Base-by-base conservation (phyloP, 2,888 invertebrate species). In the Cheilosia vulpina region DNA sequence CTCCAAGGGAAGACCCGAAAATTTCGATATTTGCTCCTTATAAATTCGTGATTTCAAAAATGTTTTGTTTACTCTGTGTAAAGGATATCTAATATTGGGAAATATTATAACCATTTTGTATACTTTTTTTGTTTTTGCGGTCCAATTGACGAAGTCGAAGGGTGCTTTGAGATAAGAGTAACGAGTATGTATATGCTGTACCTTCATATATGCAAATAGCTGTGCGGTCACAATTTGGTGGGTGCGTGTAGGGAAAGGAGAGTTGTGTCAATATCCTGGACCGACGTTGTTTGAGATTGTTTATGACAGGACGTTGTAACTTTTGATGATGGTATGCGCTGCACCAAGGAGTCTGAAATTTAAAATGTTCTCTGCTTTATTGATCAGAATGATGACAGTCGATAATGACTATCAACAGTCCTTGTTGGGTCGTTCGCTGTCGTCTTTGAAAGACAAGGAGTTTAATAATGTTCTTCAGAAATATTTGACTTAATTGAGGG, bases 221-320 rank as follows among this genome's bases (percentile, higher is more conserved):
- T 53, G 45, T 79, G 73, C 34, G 5, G 4, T 19, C 19, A 17
- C 65, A 84, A 55, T 81, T 57, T 62, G 34, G 45, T 41, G 43
- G 31, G 9, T 31, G 60, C 21, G 13, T 21, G 53, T 41, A 38
- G 27, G 34, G 52, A 27, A 52, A 27, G 43, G 41, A 76, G 53
- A 58, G 58, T 21, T 79, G 50, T 9, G 45, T 21, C 27, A 69
- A 66, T 84, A 84, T 80, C 31, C 58, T 78, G 43, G 53, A 72
- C 73, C 43, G 73, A 60, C 63, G 58, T 76, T 66, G 76, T 76
- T 72, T 76, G 76, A 80, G 71, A 76, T 80, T 85, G 84, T 72
- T 85, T 71, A 80, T 80, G 84, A 84, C 84, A 80, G 80, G 80
- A 85, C 66, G 80, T 85, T 76, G 68, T 80, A 85, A 85, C 80